Base-by-base conservation (phyloP, 2,888 invertebrate genomes). In the Eurytoma adleriae region DNA sequence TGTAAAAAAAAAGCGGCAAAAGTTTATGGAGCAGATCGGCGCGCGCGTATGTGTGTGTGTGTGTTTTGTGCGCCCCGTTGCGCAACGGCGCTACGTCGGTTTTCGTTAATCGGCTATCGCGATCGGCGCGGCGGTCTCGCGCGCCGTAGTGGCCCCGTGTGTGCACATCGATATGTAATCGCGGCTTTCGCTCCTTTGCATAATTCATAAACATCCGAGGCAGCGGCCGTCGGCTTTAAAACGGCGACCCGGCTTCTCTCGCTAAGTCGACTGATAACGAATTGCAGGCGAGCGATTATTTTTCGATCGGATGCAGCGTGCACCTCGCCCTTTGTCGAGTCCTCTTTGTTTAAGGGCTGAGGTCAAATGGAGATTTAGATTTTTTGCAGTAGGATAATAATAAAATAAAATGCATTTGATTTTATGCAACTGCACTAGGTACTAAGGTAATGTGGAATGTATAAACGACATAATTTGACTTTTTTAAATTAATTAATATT, bases 201-300 rank as follows among this genome's bases (percentile, higher is more conserved):
- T 81, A 79, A 81, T 81, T 79, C 81, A 81, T 81, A 78, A 79
- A 57, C 67, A 71, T 72, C 78, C 20, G n/a, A 30, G 20, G 71
- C 48, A 27, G 24, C n/a, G 12, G 57, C 50, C 20, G 16, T 52
- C 54, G 18, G 13, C 14, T 5, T 30, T 30, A 27, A 24, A n/a
- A 24, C 20, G 54, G 40, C 20, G 20, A 5, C 27, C 66, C 40
- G 52, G 61, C 12, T 73, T 73, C 12, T 16, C n/a, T 52, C 30
- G 57, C 18, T 71, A 56, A 59, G 16, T 2, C 20, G 57, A 10
- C n/a, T 57, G 16, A 71, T 71, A 78, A 52, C 14, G 40, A 48
- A 72, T 73, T 40, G 10, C 68, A 61, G 40, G 4, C 40, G 7
- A 5, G 10, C 40, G 40, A 40, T 40, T 1, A 40, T 40, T 40